A percentile compares a stretch with the other conserved stretches of the same genome.
These are phyloP conservation scores for Malurus leucopterus DNA, from an alignment of 2,797 vertebrate genomes.

Conservation along the genomic window DNA sequence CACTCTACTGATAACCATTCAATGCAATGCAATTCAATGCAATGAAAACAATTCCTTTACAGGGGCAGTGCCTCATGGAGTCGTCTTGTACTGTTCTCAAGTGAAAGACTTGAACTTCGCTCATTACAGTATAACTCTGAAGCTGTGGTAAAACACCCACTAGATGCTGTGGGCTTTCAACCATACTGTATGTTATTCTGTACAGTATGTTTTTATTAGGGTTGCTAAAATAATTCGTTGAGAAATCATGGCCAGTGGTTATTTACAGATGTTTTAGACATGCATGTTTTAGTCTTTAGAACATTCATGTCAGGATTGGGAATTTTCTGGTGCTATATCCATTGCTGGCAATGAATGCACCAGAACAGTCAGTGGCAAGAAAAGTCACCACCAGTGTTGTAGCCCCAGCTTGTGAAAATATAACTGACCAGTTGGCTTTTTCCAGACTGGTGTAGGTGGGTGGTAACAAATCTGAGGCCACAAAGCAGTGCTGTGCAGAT, in stretches of 20 bases:
- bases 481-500: conserved; percentile 16
- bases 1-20: conserved; percentile 83
- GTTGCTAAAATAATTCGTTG: conserved; percentile 59
- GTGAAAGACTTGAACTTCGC: conserved; percentile 80
- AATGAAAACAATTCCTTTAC: conserved; percentile 79
- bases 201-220: conserved; percentile 56
- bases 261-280: conserved; percentile 59
- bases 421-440: not conserved
- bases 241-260: conserved; percentile 71
- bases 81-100: conserved; percentile 78
- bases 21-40: conserved; percentile 96
- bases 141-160: conserved; percentile 69
- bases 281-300: conserved; percentile 14
- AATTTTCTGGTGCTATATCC: conserved; percentile 57
- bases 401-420: conserved; percentile 13
- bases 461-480: not conserved
- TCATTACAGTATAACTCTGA: conserved; percentile 76
- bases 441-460: not conserved
- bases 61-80: conserved; percentile 76
- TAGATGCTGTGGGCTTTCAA: conserved; percentile 65
- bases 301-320: conserved; percentile 22
- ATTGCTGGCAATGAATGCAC: conserved; percentile 71
- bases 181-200: conserved; percentile 52
- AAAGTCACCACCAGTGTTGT: not conserved
- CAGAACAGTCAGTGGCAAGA: conserved; percentile 53